Conservation (phyloP, 2,888 invertebrate species). For the Pammene aurita region DNA sequence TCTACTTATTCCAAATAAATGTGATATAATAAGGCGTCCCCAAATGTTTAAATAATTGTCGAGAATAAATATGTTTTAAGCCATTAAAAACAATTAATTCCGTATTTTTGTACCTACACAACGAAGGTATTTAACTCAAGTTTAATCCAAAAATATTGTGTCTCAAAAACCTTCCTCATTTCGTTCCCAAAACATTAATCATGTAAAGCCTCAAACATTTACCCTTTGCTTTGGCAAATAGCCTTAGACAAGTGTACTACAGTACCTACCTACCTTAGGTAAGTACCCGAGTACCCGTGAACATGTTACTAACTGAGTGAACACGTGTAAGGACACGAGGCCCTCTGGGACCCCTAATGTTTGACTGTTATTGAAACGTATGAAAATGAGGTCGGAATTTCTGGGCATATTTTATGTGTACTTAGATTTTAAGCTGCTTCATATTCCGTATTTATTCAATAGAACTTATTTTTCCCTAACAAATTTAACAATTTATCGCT, state of each 20-base stretch:
- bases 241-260: neutral
- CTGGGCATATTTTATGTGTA: neutral
- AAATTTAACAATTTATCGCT: too few species aligned
- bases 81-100: too few species aligned
- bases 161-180: slow-evolving; percentile 16
- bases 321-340: slow-evolving; percentile 1
- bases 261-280: neutral
- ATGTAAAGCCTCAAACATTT: neutral
- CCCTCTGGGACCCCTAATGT: neutral
- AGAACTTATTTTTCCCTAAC: too few species aligned
- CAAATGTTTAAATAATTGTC: too few species aligned
- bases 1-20: too few species aligned
- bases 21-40: too few species aligned
- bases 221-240: slow-evolving; percentile 6
- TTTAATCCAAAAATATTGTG: neutral
- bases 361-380: neutral
- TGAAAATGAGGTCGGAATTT: slow-evolving; percentile 1
- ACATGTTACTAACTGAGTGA: neutral
- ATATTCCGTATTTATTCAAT: too few species aligned
- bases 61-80: too few species aligned
- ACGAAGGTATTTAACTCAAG: too few species aligned
- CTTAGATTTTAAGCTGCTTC: neutral
- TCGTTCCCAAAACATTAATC: slow-evolving; percentile 18
- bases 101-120: too few species aligned
- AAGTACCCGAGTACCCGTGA: neutral